phyloP scores from a whole-genome alignment of 1,140 invertebrate genomes.

The Papilio dardanus region DNA sequence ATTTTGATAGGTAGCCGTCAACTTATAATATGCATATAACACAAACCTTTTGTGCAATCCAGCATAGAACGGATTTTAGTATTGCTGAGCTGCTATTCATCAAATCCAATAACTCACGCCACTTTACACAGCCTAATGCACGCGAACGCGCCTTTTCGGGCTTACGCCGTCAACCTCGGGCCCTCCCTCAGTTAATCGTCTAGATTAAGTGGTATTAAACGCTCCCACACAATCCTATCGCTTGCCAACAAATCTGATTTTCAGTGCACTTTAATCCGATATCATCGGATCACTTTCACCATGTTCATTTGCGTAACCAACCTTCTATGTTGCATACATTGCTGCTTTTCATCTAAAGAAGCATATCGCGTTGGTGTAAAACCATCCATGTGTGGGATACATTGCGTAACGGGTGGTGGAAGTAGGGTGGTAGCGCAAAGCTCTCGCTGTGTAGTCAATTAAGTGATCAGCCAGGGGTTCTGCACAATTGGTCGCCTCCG shows the following conservation, averaged over 20 bases:
- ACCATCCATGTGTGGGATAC: slow-evolving; percentile 49
- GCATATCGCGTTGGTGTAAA: slow-evolving; percentile 35
- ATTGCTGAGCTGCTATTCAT: slow-evolving; percentile 27
- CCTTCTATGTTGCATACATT: slow-evolving; percentile 41
- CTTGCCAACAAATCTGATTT: slow-evolving; percentile 74
- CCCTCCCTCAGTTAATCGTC: slow-evolving; percentile 60
- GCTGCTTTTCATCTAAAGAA: slow-evolving; percentile 30
- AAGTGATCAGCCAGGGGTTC: slow-evolving; percentile 78
- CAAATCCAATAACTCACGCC: slow-evolving; percentile 57
- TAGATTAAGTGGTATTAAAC: slow-evolving; percentile 70
- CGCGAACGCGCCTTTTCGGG: slow-evolving; percentile 53
- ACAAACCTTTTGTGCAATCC: slow-evolving; percentile 16
- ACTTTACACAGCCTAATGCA: slow-evolving; percentile 41
- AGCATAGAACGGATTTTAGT: slow-evolving; percentile 14
- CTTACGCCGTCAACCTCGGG: slow-evolving; percentile 49
- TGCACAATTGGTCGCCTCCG: slow-evolving; percentile 77
- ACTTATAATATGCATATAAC: neutral
- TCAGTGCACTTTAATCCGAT: slow-evolving; percentile 75
- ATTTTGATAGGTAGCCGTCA: neutral
- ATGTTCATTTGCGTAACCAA: slow-evolving; percentile 13
- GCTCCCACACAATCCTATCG: slow-evolving; percentile 70
- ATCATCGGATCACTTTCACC: slow-evolving; percentile 53
- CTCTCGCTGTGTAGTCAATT: slow-evolving; percentile 76
- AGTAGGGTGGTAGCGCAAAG: slow-evolving; percentile 54
- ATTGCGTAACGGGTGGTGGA: slow-evolving; percentile 28